Percentiles rank a stretch among this genome's conserved stretches.
Conservation (phyloP, 1,140 invertebrate species). For the Hirudo medicinalis region DNA sequence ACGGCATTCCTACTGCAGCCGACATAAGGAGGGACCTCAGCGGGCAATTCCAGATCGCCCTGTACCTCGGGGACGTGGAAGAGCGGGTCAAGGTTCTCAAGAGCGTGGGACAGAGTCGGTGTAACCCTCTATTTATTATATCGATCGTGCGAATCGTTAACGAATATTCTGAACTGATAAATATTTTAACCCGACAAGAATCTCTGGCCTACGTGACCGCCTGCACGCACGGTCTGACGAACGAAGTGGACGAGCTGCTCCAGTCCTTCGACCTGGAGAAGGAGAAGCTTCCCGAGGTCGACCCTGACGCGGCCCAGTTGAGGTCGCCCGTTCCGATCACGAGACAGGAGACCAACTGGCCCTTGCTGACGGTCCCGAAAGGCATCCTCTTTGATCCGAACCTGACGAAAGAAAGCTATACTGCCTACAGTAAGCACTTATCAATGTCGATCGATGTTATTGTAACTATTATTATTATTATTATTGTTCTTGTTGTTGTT, state of each 20-base stretch:
- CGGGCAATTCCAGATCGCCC: slow-evolving; percentile 86
- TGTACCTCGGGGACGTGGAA: slow-evolving; percentile 76
- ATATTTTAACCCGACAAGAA: slow-evolving; percentile 33
- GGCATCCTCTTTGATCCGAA: slow-evolving; percentile 65
- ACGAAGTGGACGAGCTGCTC: slow-evolving; percentile 63
- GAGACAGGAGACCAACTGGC: slow-evolving; percentile 78
- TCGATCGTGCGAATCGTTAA: background rate
- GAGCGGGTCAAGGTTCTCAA: slow-evolving; percentile 83
- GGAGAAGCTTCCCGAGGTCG: slow-evolving; percentile 56
- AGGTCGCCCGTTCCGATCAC: slow-evolving; percentile 74
- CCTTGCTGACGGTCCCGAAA: slow-evolving; percentile 72
- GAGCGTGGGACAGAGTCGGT: slow-evolving; percentile 46
- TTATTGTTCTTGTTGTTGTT: too few relatives aligned
- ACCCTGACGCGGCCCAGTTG: slow-evolving; percentile 63
- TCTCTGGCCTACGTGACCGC: slow-evolving; percentile 84
- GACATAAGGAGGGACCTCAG: slow-evolving; percentile 59
- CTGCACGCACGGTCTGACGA: slow-evolving; percentile 74
- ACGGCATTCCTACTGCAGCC: slow-evolving; percentile 28
- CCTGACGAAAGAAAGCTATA: slow-evolving; percentile 31
- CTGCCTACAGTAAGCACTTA: background rate
- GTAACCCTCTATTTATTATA: too few relatives aligned
- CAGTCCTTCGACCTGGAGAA: slow-evolving; percentile 49
- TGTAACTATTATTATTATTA: too few relatives aligned
- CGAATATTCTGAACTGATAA: background rate
- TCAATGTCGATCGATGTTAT: too few relatives aligned